These are phyloP conservation scores for Dinoponera quadriceps DNA, from an alignment of 1,140 invertebrate genomes.

Conservation along the genomic window DNA sequence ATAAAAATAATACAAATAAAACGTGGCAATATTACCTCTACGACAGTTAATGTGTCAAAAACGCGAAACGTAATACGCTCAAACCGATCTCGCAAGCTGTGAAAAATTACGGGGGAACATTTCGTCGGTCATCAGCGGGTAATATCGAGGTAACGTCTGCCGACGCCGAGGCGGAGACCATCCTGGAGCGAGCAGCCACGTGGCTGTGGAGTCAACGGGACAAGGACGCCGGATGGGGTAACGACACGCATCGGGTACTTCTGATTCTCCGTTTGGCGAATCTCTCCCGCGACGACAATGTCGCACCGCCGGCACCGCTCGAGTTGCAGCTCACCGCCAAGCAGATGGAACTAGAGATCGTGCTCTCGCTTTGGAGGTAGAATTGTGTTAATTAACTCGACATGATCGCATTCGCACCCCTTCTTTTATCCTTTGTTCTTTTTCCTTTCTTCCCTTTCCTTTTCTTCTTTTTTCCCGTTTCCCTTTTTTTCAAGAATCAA, in stretches of 20 bases:
- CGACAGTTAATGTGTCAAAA: too few relatives aligned
- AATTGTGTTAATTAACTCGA: not conserved
- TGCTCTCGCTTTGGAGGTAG: slow-evolving; percentile 92
- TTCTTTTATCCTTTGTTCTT: not conserved
- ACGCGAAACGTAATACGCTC: not conserved
- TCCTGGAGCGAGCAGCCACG: slow-evolving; percentile 87
- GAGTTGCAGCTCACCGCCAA: slow-evolving; percentile 92
- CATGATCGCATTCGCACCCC: not conserved
- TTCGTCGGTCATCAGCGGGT: slow-evolving; percentile 17
- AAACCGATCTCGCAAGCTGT: not conserved
- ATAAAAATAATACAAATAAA: too few relatives aligned
- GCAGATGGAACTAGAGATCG: slow-evolving; percentile 93
- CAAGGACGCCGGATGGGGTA: slow-evolving; percentile 91
- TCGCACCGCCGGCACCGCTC: slow-evolving; percentile 85
- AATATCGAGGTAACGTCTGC: slow-evolving; percentile 54
- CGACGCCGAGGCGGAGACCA: slow-evolving; percentile 74
- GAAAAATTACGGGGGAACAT: not conserved
- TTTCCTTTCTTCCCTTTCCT: not conserved
- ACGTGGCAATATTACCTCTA: too few relatives aligned
- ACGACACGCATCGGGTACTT: slow-evolving; percentile 91
- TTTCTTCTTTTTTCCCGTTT: not conserved
- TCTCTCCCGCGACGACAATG: slow-evolving; percentile 82
- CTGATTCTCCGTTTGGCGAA: slow-evolving; percentile 86
- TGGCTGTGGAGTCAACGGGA: slow-evolving; percentile 90
- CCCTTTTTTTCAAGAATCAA: too few relatives aligned